phyloP scores from a whole-genome alignment of 2,113 vertebrate species.

The Balaenoptera acutorostrata region DNA sequence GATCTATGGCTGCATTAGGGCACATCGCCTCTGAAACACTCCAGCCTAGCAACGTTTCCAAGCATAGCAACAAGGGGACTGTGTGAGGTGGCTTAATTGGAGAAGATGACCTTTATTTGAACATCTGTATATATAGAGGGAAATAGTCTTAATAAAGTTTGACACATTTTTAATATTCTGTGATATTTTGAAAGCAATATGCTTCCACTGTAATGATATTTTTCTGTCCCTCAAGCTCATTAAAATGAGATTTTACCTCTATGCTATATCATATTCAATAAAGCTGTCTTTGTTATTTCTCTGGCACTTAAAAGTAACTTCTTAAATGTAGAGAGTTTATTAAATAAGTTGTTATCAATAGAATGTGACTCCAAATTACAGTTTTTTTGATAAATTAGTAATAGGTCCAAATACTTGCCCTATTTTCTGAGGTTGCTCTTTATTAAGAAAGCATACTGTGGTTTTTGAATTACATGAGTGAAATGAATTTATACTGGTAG shows the following conservation, averaged over 20 bases:
- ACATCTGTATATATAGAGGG: background rate
- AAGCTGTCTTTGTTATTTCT: background rate
- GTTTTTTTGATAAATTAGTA: slow-evolving; percentile 21
- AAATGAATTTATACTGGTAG: slow-evolving; percentile 27
- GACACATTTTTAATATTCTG: slow-evolving; percentile 47
- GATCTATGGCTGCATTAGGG: background rate
- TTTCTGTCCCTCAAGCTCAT: slow-evolving; percentile 13
- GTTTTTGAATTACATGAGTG: slow-evolving; percentile 5
- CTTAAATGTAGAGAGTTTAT: background rate
- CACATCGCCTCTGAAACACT: background rate
- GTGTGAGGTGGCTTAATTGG: background rate
- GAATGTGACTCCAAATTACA: background rate
- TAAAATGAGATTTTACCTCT: slow-evolving; percentile 50
- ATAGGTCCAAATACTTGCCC: background rate
- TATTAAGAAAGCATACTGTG: background rate
- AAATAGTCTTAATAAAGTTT: slow-evolving; percentile 57
- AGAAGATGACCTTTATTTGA: slow-evolving; percentile 54
- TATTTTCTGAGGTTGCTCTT: background rate
- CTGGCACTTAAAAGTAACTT: slow-evolving; percentile 33
- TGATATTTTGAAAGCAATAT: slow-evolving; percentile 60
- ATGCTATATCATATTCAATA: slow-evolving; percentile 17
- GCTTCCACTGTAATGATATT: slow-evolving; percentile 25
- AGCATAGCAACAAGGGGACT: background rate
- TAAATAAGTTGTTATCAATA: background rate
- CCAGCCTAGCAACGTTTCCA: background rate